These are phyloP conservation scores for Corapipo altera DNA, from an alignment of 2,113 vertebrate genomes.

Conservation along the genomic window DNA sequence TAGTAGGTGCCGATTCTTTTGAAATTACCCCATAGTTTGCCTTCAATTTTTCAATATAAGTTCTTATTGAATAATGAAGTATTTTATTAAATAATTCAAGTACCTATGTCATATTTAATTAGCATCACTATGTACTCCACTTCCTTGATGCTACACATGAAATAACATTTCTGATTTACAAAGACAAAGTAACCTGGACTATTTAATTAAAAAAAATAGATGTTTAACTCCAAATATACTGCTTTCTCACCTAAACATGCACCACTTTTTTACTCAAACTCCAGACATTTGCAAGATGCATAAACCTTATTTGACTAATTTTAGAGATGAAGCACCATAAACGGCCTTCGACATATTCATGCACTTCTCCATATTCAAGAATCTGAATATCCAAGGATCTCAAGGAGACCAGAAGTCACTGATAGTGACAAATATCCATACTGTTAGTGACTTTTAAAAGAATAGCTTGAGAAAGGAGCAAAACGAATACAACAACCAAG, in stretches of 20 bases:
- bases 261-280: neutral
- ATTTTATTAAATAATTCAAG: constrained; percentile 38
- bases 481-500: neutral
- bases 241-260: neutral
- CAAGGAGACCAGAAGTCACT: neutral
- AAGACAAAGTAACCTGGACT: neutral
- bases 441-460: neutral
- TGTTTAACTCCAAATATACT: neutral
- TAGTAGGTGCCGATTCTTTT: neutral
- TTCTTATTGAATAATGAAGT: constrained; percentile 5
- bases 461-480: neutral
- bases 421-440: neutral
- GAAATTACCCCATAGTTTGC: neutral
- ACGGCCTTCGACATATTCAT: neutral
- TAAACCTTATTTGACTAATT: neutral
- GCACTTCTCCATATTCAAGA: neutral
- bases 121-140: neutral
- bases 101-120: neutral
- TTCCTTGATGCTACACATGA: neutral
- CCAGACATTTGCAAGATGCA: neutral
- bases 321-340: neutral
- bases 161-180: neutral
- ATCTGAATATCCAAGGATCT: neutral
- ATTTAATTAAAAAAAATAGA: neutral
- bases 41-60: neutral